Conservation (phyloP, 2,888 invertebrate species). For the Yponomeuta plumbellus region DNA sequence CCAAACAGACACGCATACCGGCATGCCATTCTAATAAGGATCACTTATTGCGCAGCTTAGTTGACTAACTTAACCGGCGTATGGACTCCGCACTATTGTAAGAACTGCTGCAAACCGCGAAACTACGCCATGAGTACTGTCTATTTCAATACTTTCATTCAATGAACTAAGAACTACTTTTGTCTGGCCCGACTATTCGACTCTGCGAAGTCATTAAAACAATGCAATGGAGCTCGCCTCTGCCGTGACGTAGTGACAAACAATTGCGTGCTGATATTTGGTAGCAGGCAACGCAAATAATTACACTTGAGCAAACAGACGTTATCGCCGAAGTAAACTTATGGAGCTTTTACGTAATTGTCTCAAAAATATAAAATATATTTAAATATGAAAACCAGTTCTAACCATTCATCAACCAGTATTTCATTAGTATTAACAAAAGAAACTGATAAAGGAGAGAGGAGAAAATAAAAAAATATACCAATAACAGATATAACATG, state of each 20-base stretch:
- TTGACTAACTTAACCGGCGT: conserved; percentile 1
- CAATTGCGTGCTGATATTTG: background rate
- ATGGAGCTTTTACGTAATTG: background rate
- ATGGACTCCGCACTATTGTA: background rate
- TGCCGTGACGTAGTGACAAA: background rate
- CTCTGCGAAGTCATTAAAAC: background rate
- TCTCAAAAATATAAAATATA: too few relatives aligned
- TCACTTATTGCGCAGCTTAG: conserved; percentile 36
- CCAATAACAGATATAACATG: too few relatives aligned
- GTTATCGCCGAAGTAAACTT: conserved; percentile 24
- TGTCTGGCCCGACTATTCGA: background rate
- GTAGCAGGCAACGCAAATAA: background rate
- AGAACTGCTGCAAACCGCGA: background rate
- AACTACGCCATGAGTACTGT: background rate
- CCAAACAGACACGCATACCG: conserved; percentile 42
- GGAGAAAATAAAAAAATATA: too few relatives aligned
- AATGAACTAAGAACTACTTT: background rate
- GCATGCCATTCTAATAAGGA: conserved; percentile 68
- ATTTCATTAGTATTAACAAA: too few relatives aligned
- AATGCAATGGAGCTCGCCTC: background rate
- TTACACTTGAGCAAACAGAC: conserved; percentile 49
- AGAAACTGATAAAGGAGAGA: too few relatives aligned
- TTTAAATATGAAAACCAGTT: too few relatives aligned
- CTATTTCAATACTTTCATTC: background rate
- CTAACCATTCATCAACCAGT: too few relatives aligned